Percentiles rank a stretch among this genome's conserved stretches.
Conservation (phyloP, 2,113 vertebrate genomes). For the rat (Rattus norvegicus) region DNA sequence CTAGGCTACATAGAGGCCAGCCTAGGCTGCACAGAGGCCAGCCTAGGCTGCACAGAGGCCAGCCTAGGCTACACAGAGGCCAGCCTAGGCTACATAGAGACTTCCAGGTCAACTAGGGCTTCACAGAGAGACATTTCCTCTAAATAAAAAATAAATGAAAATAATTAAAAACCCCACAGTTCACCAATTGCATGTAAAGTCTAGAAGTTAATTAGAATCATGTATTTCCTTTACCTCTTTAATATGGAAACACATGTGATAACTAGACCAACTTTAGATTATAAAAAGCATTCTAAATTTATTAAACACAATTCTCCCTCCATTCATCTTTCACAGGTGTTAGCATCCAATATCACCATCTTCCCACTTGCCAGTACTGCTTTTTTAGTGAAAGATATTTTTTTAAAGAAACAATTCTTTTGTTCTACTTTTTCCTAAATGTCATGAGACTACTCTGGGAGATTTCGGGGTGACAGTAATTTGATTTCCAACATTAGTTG, state of each 20-base stretch:
- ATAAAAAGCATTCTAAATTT: not conserved
- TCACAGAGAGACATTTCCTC: not conserved
- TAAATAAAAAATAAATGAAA: not conserved
- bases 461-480: not conserved
- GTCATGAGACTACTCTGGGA: not conserved
- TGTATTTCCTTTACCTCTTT: not conserved
- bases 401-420: not conserved
- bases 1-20: not conserved
- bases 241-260: conserved; percentile 18
- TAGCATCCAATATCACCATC: not conserved
- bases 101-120: not conserved
- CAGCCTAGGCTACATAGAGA: not conserved
- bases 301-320: not conserved
- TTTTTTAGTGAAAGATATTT: not conserved
- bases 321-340: not conserved
- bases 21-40: not conserved
- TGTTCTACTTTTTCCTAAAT: not conserved
- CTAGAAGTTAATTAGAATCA: not conserved
- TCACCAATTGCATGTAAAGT: not conserved
- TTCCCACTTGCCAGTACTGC: not conserved
- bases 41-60: not conserved
- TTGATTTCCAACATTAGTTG: not conserved
- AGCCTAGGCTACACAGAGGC: not conserved
- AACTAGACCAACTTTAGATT: not conserved
- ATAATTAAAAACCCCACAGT: not conserved